phyloP scores from a whole-genome alignment of 2,113 vertebrate genomes.

The Malurus cyaneus region DNA sequence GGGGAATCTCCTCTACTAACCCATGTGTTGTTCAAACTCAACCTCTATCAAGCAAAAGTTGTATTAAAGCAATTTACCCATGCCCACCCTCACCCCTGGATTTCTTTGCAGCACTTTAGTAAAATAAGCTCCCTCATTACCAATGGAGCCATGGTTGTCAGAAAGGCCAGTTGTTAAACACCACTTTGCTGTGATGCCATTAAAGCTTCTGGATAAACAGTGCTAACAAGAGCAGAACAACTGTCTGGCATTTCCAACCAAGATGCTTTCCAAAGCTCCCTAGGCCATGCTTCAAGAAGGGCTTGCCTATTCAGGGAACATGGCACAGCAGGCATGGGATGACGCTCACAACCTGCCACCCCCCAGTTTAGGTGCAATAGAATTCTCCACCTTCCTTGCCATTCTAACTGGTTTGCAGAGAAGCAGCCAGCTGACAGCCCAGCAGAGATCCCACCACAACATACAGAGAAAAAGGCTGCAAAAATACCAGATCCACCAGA shows the following conservation, averaged over 20 bases:
- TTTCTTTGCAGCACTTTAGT: not conserved
- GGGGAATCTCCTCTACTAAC: not conserved
- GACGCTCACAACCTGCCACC: accelerated
- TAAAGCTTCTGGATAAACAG: slow-evolving; percentile 31
- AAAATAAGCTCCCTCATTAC: slow-evolving; percentile 33
- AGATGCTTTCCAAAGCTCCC: slow-evolving; percentile 2
- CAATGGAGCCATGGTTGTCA: not conserved
- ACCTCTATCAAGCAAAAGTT: not conserved
- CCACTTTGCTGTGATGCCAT: not conserved
- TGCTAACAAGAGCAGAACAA: slow-evolving; percentile 27
- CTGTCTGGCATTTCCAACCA: not conserved
- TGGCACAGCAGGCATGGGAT: not conserved
- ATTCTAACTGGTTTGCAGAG: not conserved
- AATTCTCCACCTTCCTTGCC: not conserved
- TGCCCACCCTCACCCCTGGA: not conserved
- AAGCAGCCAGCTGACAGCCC: not conserved
- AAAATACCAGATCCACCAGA: not conserved
- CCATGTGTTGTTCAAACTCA: not conserved
- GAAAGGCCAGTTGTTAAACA: slow-evolving; percentile 28
- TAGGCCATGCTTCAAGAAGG: not conserved
- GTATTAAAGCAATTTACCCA: not conserved
- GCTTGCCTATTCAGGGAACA: not conserved
- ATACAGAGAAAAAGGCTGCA: not conserved
- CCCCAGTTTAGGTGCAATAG: not conserved
- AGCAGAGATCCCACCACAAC: not conserved